phyloP scores from a whole-genome alignment of 2,797 vertebrate species.

The Danio albolineatus region DNA sequence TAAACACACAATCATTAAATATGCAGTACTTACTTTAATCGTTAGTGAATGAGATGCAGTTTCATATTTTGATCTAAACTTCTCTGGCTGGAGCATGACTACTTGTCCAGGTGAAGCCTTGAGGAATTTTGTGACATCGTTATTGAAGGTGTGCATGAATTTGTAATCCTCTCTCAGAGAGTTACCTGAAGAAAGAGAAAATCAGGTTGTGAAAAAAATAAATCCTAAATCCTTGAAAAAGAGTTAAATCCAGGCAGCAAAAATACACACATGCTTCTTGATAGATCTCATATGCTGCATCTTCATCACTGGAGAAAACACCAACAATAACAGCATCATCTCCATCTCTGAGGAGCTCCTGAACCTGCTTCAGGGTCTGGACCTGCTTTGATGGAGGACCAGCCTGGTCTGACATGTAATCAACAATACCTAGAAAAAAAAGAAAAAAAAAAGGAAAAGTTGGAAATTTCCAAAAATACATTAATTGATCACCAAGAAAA shows the following conservation, averaged over 20 bases:
- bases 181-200: slow-evolving; percentile 80
- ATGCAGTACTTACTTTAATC: slow-evolving; percentile 79
- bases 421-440: slow-evolving; percentile 85
- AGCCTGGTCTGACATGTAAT: slow-evolving; percentile 93
- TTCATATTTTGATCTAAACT: slow-evolving; percentile 91
- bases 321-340: slow-evolving; percentile 92
- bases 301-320: slow-evolving; percentile 84
- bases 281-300: slow-evolving; percentile 85
- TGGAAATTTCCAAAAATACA: background rate
- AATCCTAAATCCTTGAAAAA: background rate
- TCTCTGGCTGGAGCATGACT: slow-evolving; percentile 89
- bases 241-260: background rate
- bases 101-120: slow-evolving; percentile 86
- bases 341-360: slow-evolving; percentile 91
- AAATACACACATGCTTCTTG: slow-evolving; percentile 89
- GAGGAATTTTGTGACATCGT: slow-evolving; percentile 85
- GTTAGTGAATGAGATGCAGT: slow-evolving; percentile 76
- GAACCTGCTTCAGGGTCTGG: slow-evolving; percentile 87
- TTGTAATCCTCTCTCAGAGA: slow-evolving; percentile 91
- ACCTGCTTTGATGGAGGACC: slow-evolving; percentile 94
- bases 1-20: background rate
- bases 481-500: background rate
- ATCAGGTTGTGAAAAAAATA: background rate
- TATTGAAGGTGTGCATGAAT: slow-evolving; percentile 91
- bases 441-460: slow-evolving; percentile 32